Percentiles rank a stretch among this genome's conserved stretches.
Conservation (phyloP, 2,113 vertebrate species). For the Charadrius vociferus region DNA sequence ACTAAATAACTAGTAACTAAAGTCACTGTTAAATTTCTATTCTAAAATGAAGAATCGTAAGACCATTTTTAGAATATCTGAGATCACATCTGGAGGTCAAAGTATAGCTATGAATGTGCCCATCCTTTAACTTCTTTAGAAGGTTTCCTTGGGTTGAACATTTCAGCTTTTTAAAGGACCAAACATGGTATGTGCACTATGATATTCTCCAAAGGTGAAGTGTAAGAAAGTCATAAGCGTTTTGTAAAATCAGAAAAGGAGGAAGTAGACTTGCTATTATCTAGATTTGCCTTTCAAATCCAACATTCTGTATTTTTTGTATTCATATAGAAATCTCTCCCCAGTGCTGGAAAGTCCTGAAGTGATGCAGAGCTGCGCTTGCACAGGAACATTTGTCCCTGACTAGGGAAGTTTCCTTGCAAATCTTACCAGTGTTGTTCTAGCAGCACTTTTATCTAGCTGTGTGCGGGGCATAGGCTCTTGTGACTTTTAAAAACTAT, state of each 20-base stretch:
- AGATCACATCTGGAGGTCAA: neutral
- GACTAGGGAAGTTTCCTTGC: neutral
- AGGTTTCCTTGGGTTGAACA: neutral
- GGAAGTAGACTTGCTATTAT: neutral
- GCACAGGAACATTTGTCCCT: neutral
- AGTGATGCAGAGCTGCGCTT: neutral
- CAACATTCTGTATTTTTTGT: neutral
- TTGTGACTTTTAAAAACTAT: neutral
- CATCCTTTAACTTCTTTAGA: neutral
- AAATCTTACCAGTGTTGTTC: neutral
- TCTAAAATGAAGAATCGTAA: neutral
- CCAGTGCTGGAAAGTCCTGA: neutral
- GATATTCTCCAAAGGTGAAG: neutral
- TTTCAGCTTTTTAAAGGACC: neutral
- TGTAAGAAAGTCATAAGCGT: neutral
- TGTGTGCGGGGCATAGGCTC: neutral
- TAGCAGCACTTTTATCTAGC: neutral
- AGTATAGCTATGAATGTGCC: neutral
- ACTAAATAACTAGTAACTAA: neutral
- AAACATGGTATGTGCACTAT: neutral
- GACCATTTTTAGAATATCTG: neutral
- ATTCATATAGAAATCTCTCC: neutral
- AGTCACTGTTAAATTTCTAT: neutral
- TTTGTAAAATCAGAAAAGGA: neutral
- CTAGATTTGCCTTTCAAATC: neutral